phyloP scores from a whole-genome alignment of 1,140 invertebrate genomes.

The Drosophila kohkoa region DNA sequence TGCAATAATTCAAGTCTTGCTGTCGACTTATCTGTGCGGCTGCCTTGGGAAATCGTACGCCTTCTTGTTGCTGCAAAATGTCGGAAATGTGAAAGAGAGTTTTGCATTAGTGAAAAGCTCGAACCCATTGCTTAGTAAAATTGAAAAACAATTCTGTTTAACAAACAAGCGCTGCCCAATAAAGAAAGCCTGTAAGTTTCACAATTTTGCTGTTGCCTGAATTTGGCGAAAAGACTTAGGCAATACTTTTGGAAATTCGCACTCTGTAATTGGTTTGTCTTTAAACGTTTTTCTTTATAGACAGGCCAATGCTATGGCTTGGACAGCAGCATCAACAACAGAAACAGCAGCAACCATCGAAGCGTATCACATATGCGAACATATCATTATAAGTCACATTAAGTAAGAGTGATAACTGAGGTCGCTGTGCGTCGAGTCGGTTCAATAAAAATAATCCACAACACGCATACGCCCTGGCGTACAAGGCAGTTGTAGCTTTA shows the following conservation, averaged over 20 bases:
- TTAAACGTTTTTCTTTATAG: constrained; percentile 14
- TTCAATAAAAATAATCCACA: constrained; percentile 64
- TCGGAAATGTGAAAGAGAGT: constrained; percentile 57
- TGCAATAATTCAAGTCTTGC: constrained; percentile 84
- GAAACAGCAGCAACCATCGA: constrained; percentile 61
- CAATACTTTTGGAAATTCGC: constrained; percentile 1
- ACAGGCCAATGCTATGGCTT: constrained; percentile 31
- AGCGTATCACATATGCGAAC: constrained; percentile 49
- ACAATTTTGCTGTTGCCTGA: constrained; percentile 15
- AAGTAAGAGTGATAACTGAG: constrained; percentile 83
- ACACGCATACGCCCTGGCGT: constrained; percentile 74
- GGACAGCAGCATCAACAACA: constrained; percentile 1
- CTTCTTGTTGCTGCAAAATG: constrained; percentile 66
- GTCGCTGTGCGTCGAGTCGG: constrained; percentile 51
- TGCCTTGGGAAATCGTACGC: constrained; percentile 77
- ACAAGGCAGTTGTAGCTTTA: constrained; percentile 26
- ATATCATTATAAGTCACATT: constrained; percentile 78
- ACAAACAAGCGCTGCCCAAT: background rate
- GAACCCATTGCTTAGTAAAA: background rate
- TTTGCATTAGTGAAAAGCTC: constrained; percentile 60
- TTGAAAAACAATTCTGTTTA: background rate
- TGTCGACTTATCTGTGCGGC: constrained; percentile 81
- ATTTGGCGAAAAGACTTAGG: background rate
- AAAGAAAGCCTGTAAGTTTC: constrained; percentile 18
- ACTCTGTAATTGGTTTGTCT: constrained; percentile 8